These are phyloP conservation scores for Tetranychus piercei DNA, from an alignment of 2,888 invertebrate genomes.

Conservation along the genomic window DNA sequence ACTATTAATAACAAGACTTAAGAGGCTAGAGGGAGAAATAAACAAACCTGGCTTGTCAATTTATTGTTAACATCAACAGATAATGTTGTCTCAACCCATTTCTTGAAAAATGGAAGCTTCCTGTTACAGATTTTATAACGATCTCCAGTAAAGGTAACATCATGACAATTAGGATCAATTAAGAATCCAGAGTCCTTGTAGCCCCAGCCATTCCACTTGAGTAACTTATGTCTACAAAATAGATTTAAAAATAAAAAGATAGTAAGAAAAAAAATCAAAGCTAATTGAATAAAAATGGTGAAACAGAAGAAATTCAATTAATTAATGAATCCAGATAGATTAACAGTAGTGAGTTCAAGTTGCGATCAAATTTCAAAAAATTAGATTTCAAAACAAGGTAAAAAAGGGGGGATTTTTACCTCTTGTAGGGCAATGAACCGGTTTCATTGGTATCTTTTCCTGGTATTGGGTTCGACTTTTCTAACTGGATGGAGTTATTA, in stretches of 20 bases:
- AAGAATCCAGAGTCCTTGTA: slow-evolving; percentile 81
- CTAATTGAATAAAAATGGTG: not conserved
- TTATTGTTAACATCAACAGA: slow-evolving; percentile 41
- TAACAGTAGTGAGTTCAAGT: no score
- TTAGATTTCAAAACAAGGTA: no score
- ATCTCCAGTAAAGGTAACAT: slow-evolving; percentile 63
- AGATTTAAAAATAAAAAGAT: no score
- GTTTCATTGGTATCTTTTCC: not conserved
- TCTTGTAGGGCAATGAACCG: not conserved
- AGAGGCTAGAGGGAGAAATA: not conserved
- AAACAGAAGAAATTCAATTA: not conserved
- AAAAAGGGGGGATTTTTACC: not conserved
- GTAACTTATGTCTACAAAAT: slow-evolving; percentile 53
- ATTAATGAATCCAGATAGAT: no score
- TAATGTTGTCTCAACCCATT: slow-evolving; percentile 58
- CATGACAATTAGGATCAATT: slow-evolving; percentile 38
- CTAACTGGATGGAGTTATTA: not conserved
- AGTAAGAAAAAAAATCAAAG: no score
- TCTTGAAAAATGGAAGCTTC: slow-evolving; percentile 53
- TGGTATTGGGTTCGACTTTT: not conserved
- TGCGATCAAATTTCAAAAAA: no score
- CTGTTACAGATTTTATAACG: slow-evolving; percentile 62
- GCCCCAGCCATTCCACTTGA: slow-evolving; percentile 99
- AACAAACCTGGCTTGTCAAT: not conserved
- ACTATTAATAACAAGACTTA: not conserved